Percentiles rank a stretch among this genome's conserved stretches.
Evolutionary conservation across 2,888 invertebrate species (phyloP).

Genomic region (Tuberolachnus salignus): DNA sequence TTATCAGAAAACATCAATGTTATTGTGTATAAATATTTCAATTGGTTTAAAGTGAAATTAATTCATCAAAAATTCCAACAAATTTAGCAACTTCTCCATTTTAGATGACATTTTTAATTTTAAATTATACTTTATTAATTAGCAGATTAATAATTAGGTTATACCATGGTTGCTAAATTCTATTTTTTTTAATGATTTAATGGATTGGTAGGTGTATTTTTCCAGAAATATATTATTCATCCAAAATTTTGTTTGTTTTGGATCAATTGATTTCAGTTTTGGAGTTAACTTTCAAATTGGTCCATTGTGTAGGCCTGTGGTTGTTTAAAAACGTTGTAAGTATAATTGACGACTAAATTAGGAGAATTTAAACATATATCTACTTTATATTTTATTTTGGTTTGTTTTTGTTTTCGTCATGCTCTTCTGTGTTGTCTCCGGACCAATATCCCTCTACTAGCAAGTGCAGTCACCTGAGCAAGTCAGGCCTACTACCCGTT

Average conservation of each 20-base stretch:
- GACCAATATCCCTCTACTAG: conserved; percentile 56
- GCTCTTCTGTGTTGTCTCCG: conserved; percentile 62
- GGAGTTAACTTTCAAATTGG: conserved; percentile 55
- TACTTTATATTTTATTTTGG: conserved; percentile 54
- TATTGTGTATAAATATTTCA: conserved; percentile 1
- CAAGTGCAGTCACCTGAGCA: conserved; percentile 58
- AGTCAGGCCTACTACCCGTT: conserved; percentile 60
- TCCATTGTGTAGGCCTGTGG: conserved; percentile 45
- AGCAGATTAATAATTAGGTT: background rate
- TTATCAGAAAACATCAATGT: background rate
- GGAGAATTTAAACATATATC: conserved; percentile 52
- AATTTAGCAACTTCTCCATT: conserved; percentile 41
- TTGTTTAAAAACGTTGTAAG: conserved; percentile 53
- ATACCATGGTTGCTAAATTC: conserved; percentile 40
- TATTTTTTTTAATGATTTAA: conserved; percentile 31
- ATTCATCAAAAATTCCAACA: conserved; percentile 47
- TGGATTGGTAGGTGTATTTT: conserved; percentile 44
- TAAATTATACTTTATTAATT: conserved; percentile 3
- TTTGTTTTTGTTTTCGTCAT: conserved; percentile 58
- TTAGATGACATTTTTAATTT: background rate
- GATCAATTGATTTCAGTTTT: conserved; percentile 56
- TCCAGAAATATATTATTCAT: conserved; percentile 50
- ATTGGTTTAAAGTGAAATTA: background rate
- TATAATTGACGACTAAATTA: conserved; percentile 54
- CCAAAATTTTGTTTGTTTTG: conserved; percentile 54